Evolutionary conservation across 1,140 invertebrate genomes (phyloP).

Genomic region (Popillia japonica): DNA sequence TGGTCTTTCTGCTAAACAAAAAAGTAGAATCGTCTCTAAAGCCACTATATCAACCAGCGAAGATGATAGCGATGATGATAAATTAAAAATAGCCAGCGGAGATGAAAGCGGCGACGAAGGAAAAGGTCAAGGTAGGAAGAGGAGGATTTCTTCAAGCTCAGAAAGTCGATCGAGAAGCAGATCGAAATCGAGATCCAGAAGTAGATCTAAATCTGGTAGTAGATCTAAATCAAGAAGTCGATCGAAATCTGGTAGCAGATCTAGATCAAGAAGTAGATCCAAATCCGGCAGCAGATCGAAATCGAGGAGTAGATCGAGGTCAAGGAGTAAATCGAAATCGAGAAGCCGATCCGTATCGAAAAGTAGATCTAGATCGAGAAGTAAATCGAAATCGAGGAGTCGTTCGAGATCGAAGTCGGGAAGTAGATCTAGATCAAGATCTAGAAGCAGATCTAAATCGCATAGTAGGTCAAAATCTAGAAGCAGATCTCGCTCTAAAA

Average conservation of each 20-base stretch:
- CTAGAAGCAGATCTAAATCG: conserved; percentile 27
- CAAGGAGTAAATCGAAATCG: conserved; percentile 57
- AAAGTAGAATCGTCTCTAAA: conserved; percentile 90
- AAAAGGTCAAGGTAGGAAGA: conserved; percentile 56
- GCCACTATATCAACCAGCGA: conserved; percentile 95
- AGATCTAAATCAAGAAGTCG: conserved; percentile 48
- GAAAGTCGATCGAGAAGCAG: conserved; percentile 49
- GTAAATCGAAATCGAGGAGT: conserved; percentile 62
- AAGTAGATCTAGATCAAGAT: neutral
- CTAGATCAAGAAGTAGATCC: conserved; percentile 62
- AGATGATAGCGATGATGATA: conserved; percentile 81
- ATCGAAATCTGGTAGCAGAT: conserved; percentile 60
- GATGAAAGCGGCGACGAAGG: conserved; percentile 67
- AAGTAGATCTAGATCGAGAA: conserved; percentile 61
- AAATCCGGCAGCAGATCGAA: conserved; percentile 50
- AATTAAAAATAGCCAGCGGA: conserved; percentile 69
- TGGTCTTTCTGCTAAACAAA: conserved; percentile 82
- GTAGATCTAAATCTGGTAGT: conserved; percentile 51
- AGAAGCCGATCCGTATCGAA: conserved; percentile 62
- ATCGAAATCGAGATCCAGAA: conserved; percentile 54
- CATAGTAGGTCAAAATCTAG: neutral
- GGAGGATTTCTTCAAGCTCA: conserved; percentile 60
- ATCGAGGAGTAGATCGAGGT: conserved; percentile 52
- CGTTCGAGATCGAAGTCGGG: conserved; percentile 60
- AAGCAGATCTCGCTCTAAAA: conserved; percentile 41